phyloP scores from a whole-genome alignment of 2,113 vertebrate genomes.

The Gymnarchus niloticus region DNA sequence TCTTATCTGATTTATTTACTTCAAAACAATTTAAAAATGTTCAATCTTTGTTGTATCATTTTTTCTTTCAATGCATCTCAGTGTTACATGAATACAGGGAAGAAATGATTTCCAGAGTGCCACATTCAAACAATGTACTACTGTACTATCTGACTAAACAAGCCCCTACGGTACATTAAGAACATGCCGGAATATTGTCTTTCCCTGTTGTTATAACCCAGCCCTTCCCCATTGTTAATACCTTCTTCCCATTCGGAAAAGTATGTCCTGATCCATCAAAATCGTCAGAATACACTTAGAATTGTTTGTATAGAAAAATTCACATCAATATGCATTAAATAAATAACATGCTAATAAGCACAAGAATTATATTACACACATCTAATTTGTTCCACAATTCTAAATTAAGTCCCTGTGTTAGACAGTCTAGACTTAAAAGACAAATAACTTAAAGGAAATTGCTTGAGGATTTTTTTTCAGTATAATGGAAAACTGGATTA shows the following conservation, averaged over 20 bases:
- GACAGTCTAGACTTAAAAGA: neutral
- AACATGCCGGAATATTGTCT: neutral
- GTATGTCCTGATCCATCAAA: neutral
- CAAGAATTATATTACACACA: neutral
- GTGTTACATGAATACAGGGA: neutral
- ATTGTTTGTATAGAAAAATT: neutral
- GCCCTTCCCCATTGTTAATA: neutral
- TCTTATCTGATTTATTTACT: neutral
- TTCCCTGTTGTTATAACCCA: neutral
- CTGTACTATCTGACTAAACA: too few relatives aligned
- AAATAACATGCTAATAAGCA: neutral
- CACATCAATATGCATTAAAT: neutral
- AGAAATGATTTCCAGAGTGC: too few relatives aligned
- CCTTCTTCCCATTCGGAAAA: neutral
- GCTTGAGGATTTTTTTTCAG: neutral
- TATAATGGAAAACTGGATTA: conserved; percentile 13
- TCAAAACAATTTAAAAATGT: neutral
- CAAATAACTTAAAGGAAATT: conserved; percentile 1
- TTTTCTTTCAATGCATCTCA: neutral
- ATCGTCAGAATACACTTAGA: neutral
- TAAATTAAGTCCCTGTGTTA: neutral
- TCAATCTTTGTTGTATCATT: neutral
- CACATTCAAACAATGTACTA: neutral
- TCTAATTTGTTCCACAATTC: neutral
- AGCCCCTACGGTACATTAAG: too few relatives aligned